Evolutionary conservation across 2,888 invertebrate genomes (phyloP), one percentile per base, ranked within the genome.

Genomic region (Sinopyrophorus schimmeli): DNA sequence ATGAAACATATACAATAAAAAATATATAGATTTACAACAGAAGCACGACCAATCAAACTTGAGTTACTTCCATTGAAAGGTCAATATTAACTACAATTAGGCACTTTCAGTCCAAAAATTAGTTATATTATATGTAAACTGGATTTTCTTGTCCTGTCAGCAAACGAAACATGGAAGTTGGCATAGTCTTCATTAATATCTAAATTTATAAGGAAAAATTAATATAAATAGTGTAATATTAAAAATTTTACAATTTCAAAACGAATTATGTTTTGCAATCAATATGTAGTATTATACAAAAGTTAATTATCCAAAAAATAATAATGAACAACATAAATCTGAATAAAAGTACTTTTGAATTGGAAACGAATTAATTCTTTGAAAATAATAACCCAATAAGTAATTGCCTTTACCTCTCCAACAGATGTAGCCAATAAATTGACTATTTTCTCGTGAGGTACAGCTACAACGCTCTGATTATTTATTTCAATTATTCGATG

Each of bases 161-260:
- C 72, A 99, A 82, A 68, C 98, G 86, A 81, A 97, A 99, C 95
- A 99, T 99, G 59, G 98, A 98, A 60, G 99, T 99, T 65, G 99
- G 99, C 99, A 99, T 99, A 52, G 99, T 99, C 79, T 99, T 99
- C 98, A 99, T 99, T 66, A 97, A 83, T 66, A 99, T 99, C 96
- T 97, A 81, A 18, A 81, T n/a, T n/a, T n/a, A n/a, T n/a, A 80
- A 55, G 2, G 5, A 21, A 21, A 21, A 14, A 14, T 24, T 23
- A 1, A n/a, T n/a, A n/a, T n/a, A n/a, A 6, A 14, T 15, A 11
- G 5, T 6, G 5, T 14, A 12, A 27, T 12, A 11, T 12, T 12
- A 4, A 3, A 20, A 32, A 5, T 18, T 17, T 17, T 4, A 31
- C 16, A 18, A 31, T 11, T 17, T 6, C 31, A 31, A 9, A 17